Percentiles rank a stretch among this genome's conserved stretches.
phyloP scores from a whole-genome alignment of 2,113 vertebrate genomes.

The Eurystomus gularis region DNA sequence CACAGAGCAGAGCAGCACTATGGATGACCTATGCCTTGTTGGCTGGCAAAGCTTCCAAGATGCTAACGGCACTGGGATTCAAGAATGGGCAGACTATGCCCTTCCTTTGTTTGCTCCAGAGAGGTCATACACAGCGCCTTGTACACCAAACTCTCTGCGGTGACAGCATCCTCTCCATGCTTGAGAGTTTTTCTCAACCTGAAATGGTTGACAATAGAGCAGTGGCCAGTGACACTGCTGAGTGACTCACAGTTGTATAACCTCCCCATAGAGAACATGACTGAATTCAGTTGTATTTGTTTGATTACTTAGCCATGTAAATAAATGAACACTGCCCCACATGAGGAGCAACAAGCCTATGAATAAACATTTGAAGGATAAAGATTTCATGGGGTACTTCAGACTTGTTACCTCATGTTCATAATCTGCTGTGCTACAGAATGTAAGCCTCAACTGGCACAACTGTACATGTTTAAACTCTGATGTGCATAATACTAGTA shows the following conservation, averaged over 20 bases:
- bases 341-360: background rate
- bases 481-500: background rate
- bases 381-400: background rate
- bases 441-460: background rate
- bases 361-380: background rate
- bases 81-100: background rate
- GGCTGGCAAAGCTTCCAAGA: background rate
- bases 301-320: background rate
- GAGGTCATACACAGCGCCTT: too few relatives aligned
- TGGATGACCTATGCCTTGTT: background rate
- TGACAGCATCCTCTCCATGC: background rate
- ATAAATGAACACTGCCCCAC: background rate
- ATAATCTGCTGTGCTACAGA: background rate
- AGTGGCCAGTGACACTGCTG: background rate
- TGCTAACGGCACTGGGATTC: background rate
- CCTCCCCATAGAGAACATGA: background rate
- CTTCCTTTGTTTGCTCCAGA: background rate
- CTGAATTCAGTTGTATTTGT: background rate
- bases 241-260: background rate
- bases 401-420: background rate
- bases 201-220: background rate
- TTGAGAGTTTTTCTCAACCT: background rate
- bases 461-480: background rate
- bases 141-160: rapidly evolving
- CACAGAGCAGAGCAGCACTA: background rate